Evolutionary conservation across 2,113 vertebrate genomes (phyloP).

Genomic region (Sinocyclocheilus anshuiensis): DNA sequence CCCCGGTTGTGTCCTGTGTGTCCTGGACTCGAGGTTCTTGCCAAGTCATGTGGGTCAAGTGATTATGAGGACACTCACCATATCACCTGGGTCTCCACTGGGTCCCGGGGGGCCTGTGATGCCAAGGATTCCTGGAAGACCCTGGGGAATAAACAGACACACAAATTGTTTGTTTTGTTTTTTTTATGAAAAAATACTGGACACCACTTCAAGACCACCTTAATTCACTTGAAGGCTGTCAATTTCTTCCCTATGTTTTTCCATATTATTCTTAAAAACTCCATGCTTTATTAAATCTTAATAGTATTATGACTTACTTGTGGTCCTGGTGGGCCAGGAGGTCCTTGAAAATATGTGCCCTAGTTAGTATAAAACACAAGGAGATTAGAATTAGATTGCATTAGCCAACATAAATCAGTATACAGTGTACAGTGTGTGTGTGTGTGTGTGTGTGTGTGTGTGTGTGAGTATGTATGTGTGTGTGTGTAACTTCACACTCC

Average conservation of each 20-base stretch:
- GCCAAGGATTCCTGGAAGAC: too few species aligned
- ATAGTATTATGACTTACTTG: conserved; percentile 69
- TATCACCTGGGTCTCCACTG: too few species aligned
- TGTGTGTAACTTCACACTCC: conserved; percentile 10
- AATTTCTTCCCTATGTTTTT: not conserved
- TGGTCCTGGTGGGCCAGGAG: conserved; percentile 76
- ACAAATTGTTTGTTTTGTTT: too few species aligned
- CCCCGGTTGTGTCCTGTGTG: too few species aligned
- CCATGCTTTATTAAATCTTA: not conserved
- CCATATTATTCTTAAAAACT: not conserved
- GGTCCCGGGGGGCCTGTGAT: too few species aligned
- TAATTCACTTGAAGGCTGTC: not conserved
- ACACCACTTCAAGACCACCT: not conserved
- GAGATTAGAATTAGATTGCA: not conserved
- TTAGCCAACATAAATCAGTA: not conserved
- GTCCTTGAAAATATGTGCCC: conserved; percentile 78
- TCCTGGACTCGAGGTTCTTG: too few species aligned
- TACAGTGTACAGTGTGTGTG: not conserved
- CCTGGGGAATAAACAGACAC: too few species aligned
- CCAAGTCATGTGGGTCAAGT: too few species aligned
- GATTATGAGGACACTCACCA: too few species aligned
- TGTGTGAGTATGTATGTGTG: too few species aligned
- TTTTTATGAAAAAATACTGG: not conserved
- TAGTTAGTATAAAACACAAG: conserved; percentile 59
- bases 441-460: too few species aligned